A percentile compares a stretch with the other conserved stretches of the same genome.
phyloP scores from a whole-genome alignment of 2,888 invertebrate genomes.

The Callinectes sapidus region DNA sequence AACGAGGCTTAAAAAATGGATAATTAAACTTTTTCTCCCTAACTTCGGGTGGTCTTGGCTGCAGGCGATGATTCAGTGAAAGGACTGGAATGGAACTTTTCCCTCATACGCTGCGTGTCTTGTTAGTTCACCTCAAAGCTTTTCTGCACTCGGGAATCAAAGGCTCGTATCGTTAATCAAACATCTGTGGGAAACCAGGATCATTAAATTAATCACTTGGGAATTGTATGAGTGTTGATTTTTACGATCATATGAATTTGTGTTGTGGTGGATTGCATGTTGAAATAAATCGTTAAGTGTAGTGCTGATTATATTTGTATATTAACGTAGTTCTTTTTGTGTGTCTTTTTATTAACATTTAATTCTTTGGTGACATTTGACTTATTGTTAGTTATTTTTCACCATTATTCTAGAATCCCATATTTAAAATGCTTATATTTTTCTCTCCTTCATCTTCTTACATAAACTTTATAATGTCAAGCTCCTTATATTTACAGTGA shows the following conservation, averaged over 20 bases:
- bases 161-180: too few relatives aligned
- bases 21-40: constrained; percentile 10
- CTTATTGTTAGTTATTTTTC: background rate
- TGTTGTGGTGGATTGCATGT: background rate
- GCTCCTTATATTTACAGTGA: background rate
- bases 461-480: too few relatives aligned
- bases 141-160: background rate
- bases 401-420: background rate
- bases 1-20: background rate
- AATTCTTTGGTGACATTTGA: background rate
- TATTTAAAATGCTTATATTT: background rate
- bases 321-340: background rate
- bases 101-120: background rate
- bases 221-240: too few relatives aligned
- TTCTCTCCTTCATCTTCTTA: background rate
- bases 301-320: background rate
- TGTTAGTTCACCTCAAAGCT: background rate
- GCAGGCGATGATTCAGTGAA: background rate
- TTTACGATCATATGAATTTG: background rate
- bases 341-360: too few relatives aligned
- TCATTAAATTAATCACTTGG: too few relatives aligned
- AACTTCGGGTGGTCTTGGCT: background rate
- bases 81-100: background rate
- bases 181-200: too few relatives aligned
- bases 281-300: background rate